phyloP scores from a whole-genome alignment of 2,888 invertebrate species.

The Lampropteryx suffumata region DNA sequence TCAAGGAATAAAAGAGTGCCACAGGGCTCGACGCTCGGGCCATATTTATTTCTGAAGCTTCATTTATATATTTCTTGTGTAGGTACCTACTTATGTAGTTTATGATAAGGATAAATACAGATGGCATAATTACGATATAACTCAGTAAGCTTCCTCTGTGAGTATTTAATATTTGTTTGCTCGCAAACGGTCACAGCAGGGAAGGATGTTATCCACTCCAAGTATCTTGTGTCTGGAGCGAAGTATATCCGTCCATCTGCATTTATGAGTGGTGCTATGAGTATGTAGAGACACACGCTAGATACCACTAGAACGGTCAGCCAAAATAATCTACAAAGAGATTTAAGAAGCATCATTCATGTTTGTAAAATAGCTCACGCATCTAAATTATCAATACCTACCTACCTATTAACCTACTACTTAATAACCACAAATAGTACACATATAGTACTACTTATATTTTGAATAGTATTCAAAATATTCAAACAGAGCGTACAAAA shows the following conservation, averaged over 20 bases:
- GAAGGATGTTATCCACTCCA: constrained; percentile 84
- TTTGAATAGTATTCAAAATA: no score
- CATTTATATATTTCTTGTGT: no score
- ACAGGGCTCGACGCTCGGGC: neutral
- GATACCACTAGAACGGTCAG: constrained; percentile 72
- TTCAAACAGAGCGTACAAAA: no score
- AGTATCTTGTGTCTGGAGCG: constrained; percentile 83
- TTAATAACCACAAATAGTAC: no score
- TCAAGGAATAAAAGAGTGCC: neutral
- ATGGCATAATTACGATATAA: constrained; percentile 20
- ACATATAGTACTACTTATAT: no score
- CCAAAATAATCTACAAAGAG: constrained; percentile 82
- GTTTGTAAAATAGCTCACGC: no score
- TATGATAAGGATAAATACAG: neutral
- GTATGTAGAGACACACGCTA: constrained; percentile 73
- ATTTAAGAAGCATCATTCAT: no score
- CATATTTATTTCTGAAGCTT: neutral
- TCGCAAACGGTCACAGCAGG: constrained; percentile 85
- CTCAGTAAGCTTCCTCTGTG: constrained; percentile 42
- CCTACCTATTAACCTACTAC: no score
- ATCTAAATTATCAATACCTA: no score
- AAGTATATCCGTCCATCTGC: constrained; percentile 83
- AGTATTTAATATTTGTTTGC: constrained; percentile 52
- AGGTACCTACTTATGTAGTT: no score
- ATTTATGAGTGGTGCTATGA: constrained; percentile 73